phyloP scores from a whole-genome alignment of 2,888 invertebrate species.

The Synergus gifuensis region DNA sequence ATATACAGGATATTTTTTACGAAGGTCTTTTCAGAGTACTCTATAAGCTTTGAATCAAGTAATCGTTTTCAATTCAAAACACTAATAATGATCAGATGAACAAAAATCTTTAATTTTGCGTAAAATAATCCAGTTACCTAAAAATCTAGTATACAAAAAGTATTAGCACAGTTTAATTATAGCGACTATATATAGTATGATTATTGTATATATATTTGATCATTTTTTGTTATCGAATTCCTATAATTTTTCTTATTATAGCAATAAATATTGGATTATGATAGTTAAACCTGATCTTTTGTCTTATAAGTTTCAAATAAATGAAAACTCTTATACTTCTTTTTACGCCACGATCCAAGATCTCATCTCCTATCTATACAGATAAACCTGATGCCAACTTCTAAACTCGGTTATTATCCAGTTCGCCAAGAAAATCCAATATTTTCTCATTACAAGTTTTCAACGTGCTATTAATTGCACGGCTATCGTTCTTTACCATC shows the following conservation, averaged over 20 bases:
- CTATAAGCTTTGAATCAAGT: neutral
- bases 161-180: neutral
- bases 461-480: constrained; percentile 51
- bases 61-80: neutral
- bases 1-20: constrained; percentile 22
- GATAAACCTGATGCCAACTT: constrained; percentile 32
- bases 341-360: neutral
- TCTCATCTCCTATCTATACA: neutral
- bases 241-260: too few relatives aligned
- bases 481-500: constrained; percentile 21
- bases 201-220: too few relatives aligned
- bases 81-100: neutral
- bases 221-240: too few relatives aligned
- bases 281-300: neutral
- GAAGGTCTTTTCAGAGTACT: neutral
- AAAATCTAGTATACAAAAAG: neutral
- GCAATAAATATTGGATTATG: neutral
- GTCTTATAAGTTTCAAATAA: neutral
- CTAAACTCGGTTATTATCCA: constrained; percentile 49
- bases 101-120: neutral
- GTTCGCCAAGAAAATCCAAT: constrained; percentile 53
- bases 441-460: constrained; percentile 55
- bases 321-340: neutral
- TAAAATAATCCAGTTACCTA: neutral
- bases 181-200: too few relatives aligned